These are phyloP conservation scores for Lithobates sylvaticus DNA, from an alignment of 2,797 vertebrate species.

Conservation along the genomic window DNA sequence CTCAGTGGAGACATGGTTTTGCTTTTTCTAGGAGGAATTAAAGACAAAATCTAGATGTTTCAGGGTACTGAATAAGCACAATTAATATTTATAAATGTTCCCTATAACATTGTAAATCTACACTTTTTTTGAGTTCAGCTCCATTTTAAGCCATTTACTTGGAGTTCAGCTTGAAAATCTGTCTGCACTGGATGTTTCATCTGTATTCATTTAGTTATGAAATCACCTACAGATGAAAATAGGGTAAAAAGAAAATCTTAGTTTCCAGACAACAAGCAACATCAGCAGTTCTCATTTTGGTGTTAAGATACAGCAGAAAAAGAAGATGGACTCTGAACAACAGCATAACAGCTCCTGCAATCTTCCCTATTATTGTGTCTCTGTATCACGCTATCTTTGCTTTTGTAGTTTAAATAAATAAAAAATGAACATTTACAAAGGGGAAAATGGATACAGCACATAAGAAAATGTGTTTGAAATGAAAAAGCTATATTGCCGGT, in stretches of 20 bases:
- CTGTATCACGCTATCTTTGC: constrained; percentile 20
- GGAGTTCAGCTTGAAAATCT: background rate
- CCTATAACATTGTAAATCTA: background rate
- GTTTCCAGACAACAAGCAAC: constrained; percentile 10
- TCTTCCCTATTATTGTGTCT: constrained; percentile 40
- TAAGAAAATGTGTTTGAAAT: constrained; percentile 22
- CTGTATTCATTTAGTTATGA: background rate
- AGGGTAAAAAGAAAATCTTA: constrained; percentile 4
- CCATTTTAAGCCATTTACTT: too few species aligned
- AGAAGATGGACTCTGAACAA: constrained; percentile 16
- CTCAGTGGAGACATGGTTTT: too few species aligned
- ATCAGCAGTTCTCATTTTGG: constrained; percentile 20
- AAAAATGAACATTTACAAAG: constrained; percentile 32
- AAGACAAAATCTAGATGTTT: background rate
- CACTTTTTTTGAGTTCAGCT: background rate
- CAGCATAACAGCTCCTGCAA: constrained; percentile 23
- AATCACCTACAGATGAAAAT: background rate
- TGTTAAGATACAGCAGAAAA: constrained; percentile 9
- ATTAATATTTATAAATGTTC: background rate
- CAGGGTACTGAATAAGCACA: background rate
- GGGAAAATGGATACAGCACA: constrained; percentile 6
- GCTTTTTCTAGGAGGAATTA: too few species aligned
- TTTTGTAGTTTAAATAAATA: constrained; percentile 43
- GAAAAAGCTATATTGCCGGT: constrained; percentile 35
- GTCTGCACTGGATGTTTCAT: background rate